Percentiles rank a stretch among this genome's conserved stretches.
Evolutionary conservation across 2,113 vertebrate species (phyloP).

Genomic region (Regulus satrapa): DNA sequence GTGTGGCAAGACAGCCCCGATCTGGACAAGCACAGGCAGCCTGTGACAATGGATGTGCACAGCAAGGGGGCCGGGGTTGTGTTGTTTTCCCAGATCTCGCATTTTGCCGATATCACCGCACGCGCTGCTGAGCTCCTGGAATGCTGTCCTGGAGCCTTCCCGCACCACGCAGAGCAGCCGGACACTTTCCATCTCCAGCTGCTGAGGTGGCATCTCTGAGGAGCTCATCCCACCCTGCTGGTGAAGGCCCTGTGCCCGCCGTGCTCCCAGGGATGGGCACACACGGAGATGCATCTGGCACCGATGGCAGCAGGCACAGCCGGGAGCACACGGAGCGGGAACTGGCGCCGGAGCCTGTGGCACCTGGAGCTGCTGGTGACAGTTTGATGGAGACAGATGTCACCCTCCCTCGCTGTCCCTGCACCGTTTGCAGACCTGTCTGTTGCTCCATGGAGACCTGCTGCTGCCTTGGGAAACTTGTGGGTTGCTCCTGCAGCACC

Average conservation of each 20-base stretch:
- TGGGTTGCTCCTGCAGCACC: neutral
- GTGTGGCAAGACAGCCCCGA: rapidly evolving
- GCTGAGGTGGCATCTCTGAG: neutral
- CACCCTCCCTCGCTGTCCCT: neutral
- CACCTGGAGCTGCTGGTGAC: neutral
- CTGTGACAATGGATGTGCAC: neutral
- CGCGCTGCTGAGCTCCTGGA: rapidly evolving
- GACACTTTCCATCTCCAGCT: neutral
- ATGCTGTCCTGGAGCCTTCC: neutral
- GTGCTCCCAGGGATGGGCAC: rapidly evolving
- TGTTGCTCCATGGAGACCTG: neutral
- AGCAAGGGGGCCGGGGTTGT: neutral
- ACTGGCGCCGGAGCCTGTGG: neutral
- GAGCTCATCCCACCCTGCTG: rapidly evolving
- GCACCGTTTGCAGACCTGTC: neutral
- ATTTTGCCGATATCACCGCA: rapidly evolving
- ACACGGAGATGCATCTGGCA: rapidly evolving
- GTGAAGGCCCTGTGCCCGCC: rapidly evolving
- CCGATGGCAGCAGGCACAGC: neutral
- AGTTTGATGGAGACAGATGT: neutral
- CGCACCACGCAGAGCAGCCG: rapidly evolving
- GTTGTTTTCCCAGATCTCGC: neutral
- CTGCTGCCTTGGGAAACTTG: neutral
- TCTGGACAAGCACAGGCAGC: neutral
- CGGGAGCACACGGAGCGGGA: neutral